Conservation (phyloP, 2,888 invertebrate species). For the Tenthredo livida region DNA sequence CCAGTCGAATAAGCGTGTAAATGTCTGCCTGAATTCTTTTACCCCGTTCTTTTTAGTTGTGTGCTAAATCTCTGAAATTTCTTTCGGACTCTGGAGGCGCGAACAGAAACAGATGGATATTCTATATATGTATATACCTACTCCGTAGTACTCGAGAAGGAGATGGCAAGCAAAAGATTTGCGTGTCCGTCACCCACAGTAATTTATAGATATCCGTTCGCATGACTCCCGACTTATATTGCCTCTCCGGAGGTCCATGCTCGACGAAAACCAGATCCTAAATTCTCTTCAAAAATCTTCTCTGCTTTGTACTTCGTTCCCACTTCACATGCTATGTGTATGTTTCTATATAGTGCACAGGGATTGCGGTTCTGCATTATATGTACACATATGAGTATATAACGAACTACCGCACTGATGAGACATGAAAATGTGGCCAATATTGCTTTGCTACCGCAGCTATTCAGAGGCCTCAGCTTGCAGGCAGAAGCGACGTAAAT, state of each 20-base stretch:
- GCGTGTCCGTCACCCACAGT: conserved; percentile 29
- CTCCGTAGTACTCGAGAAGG: not conserved
- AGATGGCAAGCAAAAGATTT: conserved; percentile 34
- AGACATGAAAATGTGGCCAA: conserved; percentile 39
- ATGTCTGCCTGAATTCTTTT: not conserved
- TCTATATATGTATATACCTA: not conserved
- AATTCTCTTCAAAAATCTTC: not conserved
- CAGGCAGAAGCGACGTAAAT: conserved; percentile 36
- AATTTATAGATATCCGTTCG: conserved; percentile 47
- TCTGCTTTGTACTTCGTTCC: conserved; percentile 1
- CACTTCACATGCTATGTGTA: not conserved
- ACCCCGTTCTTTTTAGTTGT: not conserved
- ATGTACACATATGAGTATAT: not conserved
- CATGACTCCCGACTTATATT: conserved; percentile 23
- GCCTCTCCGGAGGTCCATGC: conserved; percentile 39
- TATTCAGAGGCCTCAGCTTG: conserved; percentile 23
- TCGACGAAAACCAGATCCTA: conserved; percentile 41
- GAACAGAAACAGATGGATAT: not conserved
- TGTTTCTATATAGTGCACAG: not conserved
- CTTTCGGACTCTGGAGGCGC: not conserved
- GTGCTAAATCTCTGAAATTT: not conserved
- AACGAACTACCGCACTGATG: not conserved
- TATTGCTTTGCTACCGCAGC: conserved; percentile 20
- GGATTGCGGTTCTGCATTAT: not conserved
- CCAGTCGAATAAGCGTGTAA: not conserved